Base-by-base conservation (phyloP, 2,888 invertebrate genomes). In the Carterocephalus palaemon region DNA sequence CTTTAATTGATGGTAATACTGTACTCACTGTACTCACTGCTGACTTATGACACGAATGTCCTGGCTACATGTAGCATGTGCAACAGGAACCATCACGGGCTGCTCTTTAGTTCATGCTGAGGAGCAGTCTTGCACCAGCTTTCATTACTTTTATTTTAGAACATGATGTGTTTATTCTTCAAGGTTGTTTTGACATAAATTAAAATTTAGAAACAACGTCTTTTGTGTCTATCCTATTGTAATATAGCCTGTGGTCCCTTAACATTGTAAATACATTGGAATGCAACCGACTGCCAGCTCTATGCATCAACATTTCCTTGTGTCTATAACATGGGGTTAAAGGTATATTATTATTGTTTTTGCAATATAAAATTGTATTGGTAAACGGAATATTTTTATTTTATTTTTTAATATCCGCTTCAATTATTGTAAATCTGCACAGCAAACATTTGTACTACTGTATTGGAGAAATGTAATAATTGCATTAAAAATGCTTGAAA, bases 321-420 rank as follows among this genome's bases (percentile, higher is more conserved):
- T 28, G 5, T 33, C 12, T 33, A 32, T 43, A 36, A 16, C 12
- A 23, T 15, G 20, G 36, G 29, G 43, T 36, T 22, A 43, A 26
- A 42, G 16, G 29, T 34, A 22, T 43, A 34, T 41, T 41, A 34
- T 36, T 29, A 19, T 34, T 43, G 28, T 28, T 43, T n/a, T 36
- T 29, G 36, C 43, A 43, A 36, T 43, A 43, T 43, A 43, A 28
- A 43, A 16, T 29, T 43, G 42, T 28, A 28, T 42, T 28, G 42
- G 34, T 42, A 28, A 28, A 28, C 13, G 42, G 34, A 42, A 8
- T 20, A 20, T 6, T 34, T 6, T 34, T 42, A 33, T 42, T 42
- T 42, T 28, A 42, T 42, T 42, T 41, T 12, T 20, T n/a, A 8
- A 22, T 22, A n/a, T 29, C 8, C 12, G n/a, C n/a, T n/a, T n/a